Base-by-base conservation (phyloP, 2,888 invertebrate genomes). In the Mantis religiosa region DNA sequence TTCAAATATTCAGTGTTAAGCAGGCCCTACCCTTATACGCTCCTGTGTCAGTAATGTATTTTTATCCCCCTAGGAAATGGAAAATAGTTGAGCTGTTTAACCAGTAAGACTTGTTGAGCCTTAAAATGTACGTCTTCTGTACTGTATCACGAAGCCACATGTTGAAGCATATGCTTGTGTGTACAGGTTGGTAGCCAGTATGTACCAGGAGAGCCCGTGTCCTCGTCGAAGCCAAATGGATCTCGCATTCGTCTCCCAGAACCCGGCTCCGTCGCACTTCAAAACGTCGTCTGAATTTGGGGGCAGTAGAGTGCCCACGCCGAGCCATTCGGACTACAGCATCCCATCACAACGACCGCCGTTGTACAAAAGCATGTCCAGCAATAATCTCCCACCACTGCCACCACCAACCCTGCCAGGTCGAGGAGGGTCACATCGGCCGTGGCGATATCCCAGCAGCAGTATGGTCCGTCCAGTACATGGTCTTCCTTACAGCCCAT, bases 161-260 rank as follows among this genome's bases (percentile, higher is more conserved):
- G 34, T 34, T 34, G 6, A 34, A 34, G 6, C 34, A 41, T 12
- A 12, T 41, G 41, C 54, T 20, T 71, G 3, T 71, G 20, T 71
- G 4, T 71, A 3, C 54, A 71, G 54, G 20, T 20, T 71, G 15
- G 20, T 20, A 71, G 20, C 25, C 15, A 71, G 54, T 20, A 81
- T 87, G 14, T 30, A 81, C 28, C 82, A 87, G 41, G 87, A 87
- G 12, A 82, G 82, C 12, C 82, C 87, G 12, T 27, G 7, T 8
- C 30, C 82, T 27, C 87, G 87, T 28, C 87, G 87, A 20, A 87
- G 87, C 34, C 87, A 82, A 30, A 14, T 87, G 82, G 87, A 87
- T 27, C 87, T 87, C 82, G 30, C 82, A 12, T 71, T 71, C 54
- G 54, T 71, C 20, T 71, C 54, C 54, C 54, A 71, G 54, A 87